Base-by-base conservation (phyloP, 2,888 invertebrate species). In the Dicyrtomina minuta region DNA sequence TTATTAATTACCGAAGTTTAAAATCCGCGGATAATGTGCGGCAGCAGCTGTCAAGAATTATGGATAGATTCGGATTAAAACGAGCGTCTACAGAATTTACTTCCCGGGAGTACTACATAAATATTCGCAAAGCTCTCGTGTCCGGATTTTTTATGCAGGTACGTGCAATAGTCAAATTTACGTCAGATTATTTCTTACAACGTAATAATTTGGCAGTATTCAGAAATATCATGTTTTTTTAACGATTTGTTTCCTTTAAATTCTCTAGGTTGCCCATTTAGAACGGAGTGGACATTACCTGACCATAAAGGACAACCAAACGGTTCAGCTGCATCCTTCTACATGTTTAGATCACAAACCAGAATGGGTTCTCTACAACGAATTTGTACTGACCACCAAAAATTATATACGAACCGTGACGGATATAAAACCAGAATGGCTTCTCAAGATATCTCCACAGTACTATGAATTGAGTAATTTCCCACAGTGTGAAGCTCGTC, bases 101-200 rank as follows among this genome's bases (percentile, higher is more conserved):
- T 55, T 96, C 96, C 71, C 92, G 96, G 83, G 98, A 99, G 83
- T 99, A 99, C 82, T 99, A 99, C 82, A 89, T 97, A 64, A 99
- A 99, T 82, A 99, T 99, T 80, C 87, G 99, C 75, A 99, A 98
- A 85, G 97, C 99, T 0, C 87, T 99, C 39, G 97, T 99, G 20
- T 91, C 96, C 78, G 99, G 99, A 68, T 99, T 97, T 84, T 99
- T 99, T 82, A 99, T 99, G 99, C 99, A 99, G 89, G 97, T 94
- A 82, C 77, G 77, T 77, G 64, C 64, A 75, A 20, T 12, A 41
- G n/a, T 59, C 20, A 8, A 39, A 4, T 5, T 4, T 17, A n/a
- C 17, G 49, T 46, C 17, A 10, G 17, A 5, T 41, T 13, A 13
- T 41, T 41, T 41, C 13, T 10, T 41, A 13, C 13, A 41, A 13